Percentiles rank a stretch among this genome's conserved stretches.
These are phyloP conservation scores for Metopolophium dirhodum DNA, from an alignment of 1,140 invertebrate species.

Conservation along the genomic window DNA sequence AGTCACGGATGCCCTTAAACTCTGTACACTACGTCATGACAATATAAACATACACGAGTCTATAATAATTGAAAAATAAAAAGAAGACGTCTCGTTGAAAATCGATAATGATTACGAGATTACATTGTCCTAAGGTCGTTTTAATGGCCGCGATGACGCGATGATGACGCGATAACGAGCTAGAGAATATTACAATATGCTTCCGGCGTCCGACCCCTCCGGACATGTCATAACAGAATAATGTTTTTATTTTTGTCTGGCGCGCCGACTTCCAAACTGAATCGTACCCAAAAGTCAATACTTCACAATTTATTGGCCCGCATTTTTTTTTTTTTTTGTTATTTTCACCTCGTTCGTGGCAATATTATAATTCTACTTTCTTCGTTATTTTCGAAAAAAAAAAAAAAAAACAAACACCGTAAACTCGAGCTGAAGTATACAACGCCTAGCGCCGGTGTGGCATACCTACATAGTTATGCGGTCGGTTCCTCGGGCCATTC, in stretches of 20 bases:
- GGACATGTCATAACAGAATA: not conserved
- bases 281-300: not conserved
- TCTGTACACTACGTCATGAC: not conserved
- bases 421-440: not conserved
- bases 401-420: not conserved
- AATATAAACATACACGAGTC: not conserved
- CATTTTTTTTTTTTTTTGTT: not conserved
- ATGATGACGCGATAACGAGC: not conserved
- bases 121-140: constrained; percentile 15
- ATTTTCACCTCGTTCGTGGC: not conserved
- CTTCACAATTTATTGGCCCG: not conserved
- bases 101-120: not conserved
- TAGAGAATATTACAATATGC: not conserved
- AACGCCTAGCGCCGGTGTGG: not conserved
- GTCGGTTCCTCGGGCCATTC: not conserved
- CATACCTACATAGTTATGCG: constrained; percentile 7
- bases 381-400: not conserved
- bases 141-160: not conserved
- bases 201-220: not conserved
- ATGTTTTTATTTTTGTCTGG: not conserved
- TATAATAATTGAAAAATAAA: not conserved
- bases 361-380: not conserved
- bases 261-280: not conserved
- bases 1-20: constrained; percentile 4
- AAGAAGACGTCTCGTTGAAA: not conserved